Evolutionary conservation across 2,113 vertebrate species (phyloP), one percentile per base, ranked within the genome.

Genomic region (Donacobius atricapilla): DNA sequence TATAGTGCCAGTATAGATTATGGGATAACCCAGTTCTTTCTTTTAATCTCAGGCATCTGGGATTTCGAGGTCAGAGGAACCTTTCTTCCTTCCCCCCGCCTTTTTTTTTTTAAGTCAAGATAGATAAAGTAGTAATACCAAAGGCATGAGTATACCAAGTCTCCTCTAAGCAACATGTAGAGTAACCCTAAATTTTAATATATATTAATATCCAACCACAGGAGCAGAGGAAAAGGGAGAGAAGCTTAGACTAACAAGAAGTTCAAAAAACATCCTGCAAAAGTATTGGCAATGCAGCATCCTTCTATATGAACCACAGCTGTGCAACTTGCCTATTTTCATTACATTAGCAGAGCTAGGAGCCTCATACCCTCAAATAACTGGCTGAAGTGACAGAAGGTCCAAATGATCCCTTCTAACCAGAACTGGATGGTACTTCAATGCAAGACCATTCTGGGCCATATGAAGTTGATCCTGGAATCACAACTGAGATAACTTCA

Each of bases 1-100:
- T 84, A 94, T 30, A 90, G 89, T 94, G 89, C 89, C 91, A 93
- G 70, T 86, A 66, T 27, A 96, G 94, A 97, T 95, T 89, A 96
- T 82, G 95, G 94, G 90, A 93, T 79, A 89, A 78, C 77, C 51
- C 51, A 76, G 64, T 40, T 73, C 68, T 91, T 90, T 71, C 92
- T 95, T 94, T 93, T 97, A 92, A 87, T 78, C 92, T 91, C 48
- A 86, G 37, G 82, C 83, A 70, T 90, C 89, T 92, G 90, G 75
- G 95, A 91, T 53, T 93, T 84, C 87, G 94, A 83, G 82, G 81
- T 93, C 63, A 87, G 37, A 93, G 77, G n/a, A 97, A 95, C 68
- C 21, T 89, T 87, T 83, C 37, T 79, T 72, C n/a, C 37, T 71
- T 48, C 37, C 30, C 18, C 5, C 1, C 2, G 28, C 15, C 21